Evolutionary conservation across 2,888 invertebrate genomes (phyloP), one percentile per base, ranked within the genome.

Genomic region (Lycophotia porphyrea): DNA sequence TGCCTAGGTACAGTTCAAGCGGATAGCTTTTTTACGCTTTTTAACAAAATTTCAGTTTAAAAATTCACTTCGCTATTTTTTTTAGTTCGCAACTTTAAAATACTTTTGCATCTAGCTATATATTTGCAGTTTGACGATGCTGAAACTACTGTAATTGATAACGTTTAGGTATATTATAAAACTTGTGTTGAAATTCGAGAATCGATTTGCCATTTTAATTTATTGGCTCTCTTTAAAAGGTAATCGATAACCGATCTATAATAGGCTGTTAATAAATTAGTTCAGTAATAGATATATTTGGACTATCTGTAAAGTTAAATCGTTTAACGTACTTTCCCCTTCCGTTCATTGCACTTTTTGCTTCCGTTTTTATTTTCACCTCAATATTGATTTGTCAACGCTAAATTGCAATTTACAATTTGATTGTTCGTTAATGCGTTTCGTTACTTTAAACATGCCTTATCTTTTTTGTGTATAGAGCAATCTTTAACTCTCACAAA

Each of bases 371-470:
- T 78, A 86, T 87, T 90, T 89, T 89, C 87, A 78, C 84, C 74
- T 82, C 69, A 80, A 80, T 87, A 86, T 88, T 88, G 87, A 89
- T 90, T 90, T 91, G 88, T 87, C 83, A 88, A 85, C 87, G 74
- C 71, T 86, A 89, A 85, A 89, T 90, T 88, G 87, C 80, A 87
- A 89, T 88, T 87, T 82, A 64, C 63, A 58, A 55, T 73, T 85
- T 74, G 71, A 90, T 89, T 90, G 89, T 88, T 76, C 70, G 75
- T 58, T 88, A 88, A 88, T 87, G 68, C 82, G 86, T 71, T 87
- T 87, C 88, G 81, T 83, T 78, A 84, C 82, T 76, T 80, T 72
- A 82, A 76, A 64, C 66, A 73, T 63, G 42, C 64, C 66, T 82
- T 87, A 78, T 76, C 73, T 73, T 77, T 39, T 55, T 49, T 36